Evolutionary conservation across 2,113 vertebrate species (phyloP).

Genomic region (Dicerorhinus sumatrensis): DNA sequence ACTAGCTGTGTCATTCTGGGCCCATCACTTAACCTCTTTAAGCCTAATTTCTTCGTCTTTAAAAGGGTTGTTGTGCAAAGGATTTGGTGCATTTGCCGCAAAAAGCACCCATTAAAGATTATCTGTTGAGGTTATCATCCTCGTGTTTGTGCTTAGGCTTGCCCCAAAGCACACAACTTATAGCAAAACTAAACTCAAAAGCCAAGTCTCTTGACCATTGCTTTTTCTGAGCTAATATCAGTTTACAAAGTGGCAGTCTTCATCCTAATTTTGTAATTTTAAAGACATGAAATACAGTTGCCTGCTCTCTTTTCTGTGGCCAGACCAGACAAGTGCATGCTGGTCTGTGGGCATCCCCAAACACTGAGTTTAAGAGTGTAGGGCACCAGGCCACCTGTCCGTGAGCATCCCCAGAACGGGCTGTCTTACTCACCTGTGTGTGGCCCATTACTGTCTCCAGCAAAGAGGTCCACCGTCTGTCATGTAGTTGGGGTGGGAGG

Average conservation of each 20-base stretch:
- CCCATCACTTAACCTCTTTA: background rate
- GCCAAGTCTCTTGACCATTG: background rate
- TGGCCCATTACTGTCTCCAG: background rate
- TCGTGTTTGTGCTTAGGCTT: background rate
- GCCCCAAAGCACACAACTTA: background rate
- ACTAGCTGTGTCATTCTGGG: background rate
- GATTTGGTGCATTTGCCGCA: background rate
- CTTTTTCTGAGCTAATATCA: background rate
- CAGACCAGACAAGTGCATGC: background rate
- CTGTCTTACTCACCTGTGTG: background rate
- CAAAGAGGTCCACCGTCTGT: background rate
- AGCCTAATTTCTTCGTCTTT: background rate
- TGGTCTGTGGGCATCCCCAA: background rate
- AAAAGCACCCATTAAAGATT: background rate
- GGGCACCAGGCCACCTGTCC: rapidly evolving
- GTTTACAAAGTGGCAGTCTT: background rate
- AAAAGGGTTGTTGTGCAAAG: background rate
- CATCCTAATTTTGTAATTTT: background rate
- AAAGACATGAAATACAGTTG: background rate
- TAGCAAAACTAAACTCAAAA: background rate
- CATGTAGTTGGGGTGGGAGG: rapidly evolving
- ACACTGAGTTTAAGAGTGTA: too few relatives aligned
- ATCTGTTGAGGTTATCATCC: background rate
- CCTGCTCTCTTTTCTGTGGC: background rate
- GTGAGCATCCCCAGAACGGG: background rate